Percentiles rank a stretch among this genome's conserved stretches.
phyloP scores from a whole-genome alignment of 1,140 invertebrate genomes.

The Bombus soroeensis region DNA sequence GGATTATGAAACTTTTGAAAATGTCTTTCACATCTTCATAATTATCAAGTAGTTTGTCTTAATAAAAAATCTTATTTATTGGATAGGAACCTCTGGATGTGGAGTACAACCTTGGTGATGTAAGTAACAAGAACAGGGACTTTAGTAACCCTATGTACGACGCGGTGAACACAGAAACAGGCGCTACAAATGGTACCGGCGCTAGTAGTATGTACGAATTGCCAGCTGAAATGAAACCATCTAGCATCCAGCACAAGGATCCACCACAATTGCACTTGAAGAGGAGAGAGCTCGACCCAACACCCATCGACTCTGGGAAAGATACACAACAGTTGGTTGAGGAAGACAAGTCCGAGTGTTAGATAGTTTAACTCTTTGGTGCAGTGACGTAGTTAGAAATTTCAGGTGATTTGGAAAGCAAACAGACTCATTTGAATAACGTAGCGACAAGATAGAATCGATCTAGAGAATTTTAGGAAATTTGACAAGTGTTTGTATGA shows the following conservation, averaged over 20 bases:
- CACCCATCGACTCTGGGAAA: slow-evolving; percentile 92
- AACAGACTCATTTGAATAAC: not conserved
- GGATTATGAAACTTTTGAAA: not conserved
- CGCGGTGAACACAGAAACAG: slow-evolving; percentile 86
- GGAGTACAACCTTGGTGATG: slow-evolving; percentile 89
- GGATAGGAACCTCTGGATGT: slow-evolving; percentile 87
- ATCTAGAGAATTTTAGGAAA: not conserved
- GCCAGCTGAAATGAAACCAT: slow-evolving; percentile 90
- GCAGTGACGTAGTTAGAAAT: slow-evolving; percentile 50
- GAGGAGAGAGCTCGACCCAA: slow-evolving; percentile 91
- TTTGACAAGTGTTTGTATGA: not conserved
- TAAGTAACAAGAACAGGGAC: slow-evolving; percentile 90
- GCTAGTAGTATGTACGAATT: slow-evolving; percentile 90
- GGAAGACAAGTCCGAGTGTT: slow-evolving; percentile 90
- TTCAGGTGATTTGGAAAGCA: not conserved
- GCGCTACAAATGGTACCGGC: slow-evolving; percentile 84
- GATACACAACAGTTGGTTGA: slow-evolving; percentile 95
- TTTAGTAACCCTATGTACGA: slow-evolving; percentile 99
- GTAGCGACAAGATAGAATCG: not conserved
- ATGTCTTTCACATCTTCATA: not conserved
- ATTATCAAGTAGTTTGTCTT: slow-evolving; percentile 13
- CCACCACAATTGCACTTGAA: slow-evolving; percentile 89
- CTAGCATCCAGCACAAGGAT: slow-evolving; percentile 89
- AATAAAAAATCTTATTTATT: slow-evolving; percentile 9
- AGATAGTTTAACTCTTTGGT: slow-evolving; percentile 58